Evolutionary conservation across 2,113 vertebrate species (phyloP).

Genomic region (Terrapene triunguis): DNA sequence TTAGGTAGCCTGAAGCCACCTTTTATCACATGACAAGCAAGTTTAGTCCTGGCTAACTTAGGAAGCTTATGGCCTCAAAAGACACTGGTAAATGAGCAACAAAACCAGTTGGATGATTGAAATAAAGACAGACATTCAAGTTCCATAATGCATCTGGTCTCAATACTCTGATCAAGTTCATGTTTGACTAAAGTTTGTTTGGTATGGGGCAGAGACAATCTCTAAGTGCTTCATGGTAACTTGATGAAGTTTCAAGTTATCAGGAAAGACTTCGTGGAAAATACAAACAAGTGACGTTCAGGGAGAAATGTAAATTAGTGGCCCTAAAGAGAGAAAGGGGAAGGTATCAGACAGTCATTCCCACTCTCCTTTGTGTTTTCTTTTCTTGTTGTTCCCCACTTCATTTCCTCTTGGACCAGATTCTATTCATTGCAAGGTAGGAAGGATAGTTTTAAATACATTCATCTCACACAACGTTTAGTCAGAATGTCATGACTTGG

Average conservation of each 20-base stretch:
- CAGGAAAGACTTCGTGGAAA: neutral
- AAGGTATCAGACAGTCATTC: neutral
- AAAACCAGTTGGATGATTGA: neutral
- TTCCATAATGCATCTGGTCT: neutral
- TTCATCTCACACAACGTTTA: neutral
- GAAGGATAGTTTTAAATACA: neutral
- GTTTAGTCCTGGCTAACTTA: neutral
- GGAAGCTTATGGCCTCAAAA: neutral
- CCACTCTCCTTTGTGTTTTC: neutral
- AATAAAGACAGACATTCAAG: neutral
- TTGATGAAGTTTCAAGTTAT: neutral
- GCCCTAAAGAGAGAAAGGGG: neutral
- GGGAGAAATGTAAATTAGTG: neutral
- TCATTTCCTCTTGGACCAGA: neutral
- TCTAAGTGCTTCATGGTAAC: neutral
- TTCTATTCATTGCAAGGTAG: neutral
- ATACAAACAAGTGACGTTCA: neutral
- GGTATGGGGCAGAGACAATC: neutral
- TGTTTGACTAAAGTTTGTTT: neutral
- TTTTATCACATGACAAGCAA: neutral
- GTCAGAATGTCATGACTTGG: neutral
- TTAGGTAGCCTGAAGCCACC: neutral
- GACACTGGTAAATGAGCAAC: neutral
- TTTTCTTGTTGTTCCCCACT: neutral
- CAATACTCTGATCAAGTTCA: neutral